These are phyloP conservation scores for Chaunax sp. DNA, from an alignment of 2,797 vertebrate species.

Conservation along the genomic window DNA sequence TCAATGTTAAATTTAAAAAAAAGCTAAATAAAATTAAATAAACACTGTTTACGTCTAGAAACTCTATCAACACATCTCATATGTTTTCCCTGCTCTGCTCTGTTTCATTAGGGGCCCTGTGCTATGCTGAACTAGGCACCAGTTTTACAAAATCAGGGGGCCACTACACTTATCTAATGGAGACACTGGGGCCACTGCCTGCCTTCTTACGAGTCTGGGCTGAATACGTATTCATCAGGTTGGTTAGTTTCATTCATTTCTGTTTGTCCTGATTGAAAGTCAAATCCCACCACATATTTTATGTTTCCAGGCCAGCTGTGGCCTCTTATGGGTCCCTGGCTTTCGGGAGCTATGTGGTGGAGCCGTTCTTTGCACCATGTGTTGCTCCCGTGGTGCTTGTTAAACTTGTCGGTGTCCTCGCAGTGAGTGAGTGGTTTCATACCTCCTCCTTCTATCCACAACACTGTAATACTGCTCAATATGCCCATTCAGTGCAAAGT, in stretches of 20 bases:
- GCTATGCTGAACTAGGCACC: slow-evolving; percentile 79
- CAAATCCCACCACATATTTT: neutral
- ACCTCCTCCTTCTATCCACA: neutral
- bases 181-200: slow-evolving; percentile 87
- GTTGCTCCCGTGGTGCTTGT: slow-evolving; percentile 79
- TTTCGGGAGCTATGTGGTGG: slow-evolving; percentile 89
- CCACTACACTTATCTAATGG: slow-evolving; percentile 85
- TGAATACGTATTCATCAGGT: slow-evolving; percentile 90
- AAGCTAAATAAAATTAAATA: too few relatives aligned
- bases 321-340: slow-evolving; percentile 86
- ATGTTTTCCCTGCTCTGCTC: neutral
- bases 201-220: slow-evolving; percentile 90
- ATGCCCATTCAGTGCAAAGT: neutral
- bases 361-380: slow-evolving; percentile 88
- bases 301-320: slow-evolving; percentile 83
- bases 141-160: slow-evolving; percentile 82
- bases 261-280: neutral
- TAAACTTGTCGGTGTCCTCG: slow-evolving; percentile 85
- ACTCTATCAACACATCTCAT: too few relatives aligned
- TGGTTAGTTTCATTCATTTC: neutral
- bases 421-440: slow-evolving; percentile 84
- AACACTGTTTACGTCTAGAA: too few relatives aligned
- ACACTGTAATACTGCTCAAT: neutral
- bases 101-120: slow-evolving; percentile 65
- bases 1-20: too few relatives aligned